These are phyloP conservation scores for Aphelinus certus DNA, from an alignment of 1,140 invertebrate genomes.

Conservation along the genomic window DNA sequence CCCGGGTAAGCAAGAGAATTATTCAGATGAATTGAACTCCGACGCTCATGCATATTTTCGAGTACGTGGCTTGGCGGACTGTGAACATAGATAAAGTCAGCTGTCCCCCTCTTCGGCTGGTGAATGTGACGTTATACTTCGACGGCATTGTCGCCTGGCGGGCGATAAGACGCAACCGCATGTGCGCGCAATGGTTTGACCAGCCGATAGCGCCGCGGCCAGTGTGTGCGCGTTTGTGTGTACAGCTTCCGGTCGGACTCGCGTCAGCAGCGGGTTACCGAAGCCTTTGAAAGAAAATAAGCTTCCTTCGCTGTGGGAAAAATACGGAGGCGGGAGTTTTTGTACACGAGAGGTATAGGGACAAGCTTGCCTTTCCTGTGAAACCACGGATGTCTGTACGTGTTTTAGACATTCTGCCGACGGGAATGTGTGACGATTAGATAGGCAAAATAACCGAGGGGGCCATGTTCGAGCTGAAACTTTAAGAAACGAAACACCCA, in stretches of 20 bases:
- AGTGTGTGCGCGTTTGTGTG: neutral
- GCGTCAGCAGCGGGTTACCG: neutral
- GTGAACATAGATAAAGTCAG: conserved; percentile 43
- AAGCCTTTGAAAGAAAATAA: conserved; percentile 11
- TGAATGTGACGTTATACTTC: conserved; percentile 37
- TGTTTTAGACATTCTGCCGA: too few species aligned
- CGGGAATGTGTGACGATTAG: too few species aligned
- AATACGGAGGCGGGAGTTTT: neutral
- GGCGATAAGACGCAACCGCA: conserved; percentile 46
- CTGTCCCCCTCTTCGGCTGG: conserved; percentile 12
- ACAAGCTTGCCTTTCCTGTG: neutral
- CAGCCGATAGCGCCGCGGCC: neutral
- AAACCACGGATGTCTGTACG: neutral
- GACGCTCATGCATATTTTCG: conserved; percentile 31
- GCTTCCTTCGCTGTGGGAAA: neutral
- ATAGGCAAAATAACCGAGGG: too few species aligned
- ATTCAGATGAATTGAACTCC: conserved; percentile 21
- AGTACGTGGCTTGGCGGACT: conserved; percentile 26
- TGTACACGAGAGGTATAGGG: too few species aligned
- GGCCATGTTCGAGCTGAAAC: too few species aligned
- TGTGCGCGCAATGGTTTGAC: conserved; percentile 1
- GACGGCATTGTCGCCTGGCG: conserved; percentile 39
- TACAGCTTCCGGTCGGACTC: conserved; percentile 18
- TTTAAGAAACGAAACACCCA: too few species aligned
- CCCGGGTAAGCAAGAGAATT: conserved; percentile 16